Conservation (phyloP, 2,797 vertebrate species). For the Podarcis lilfordi region DNA sequence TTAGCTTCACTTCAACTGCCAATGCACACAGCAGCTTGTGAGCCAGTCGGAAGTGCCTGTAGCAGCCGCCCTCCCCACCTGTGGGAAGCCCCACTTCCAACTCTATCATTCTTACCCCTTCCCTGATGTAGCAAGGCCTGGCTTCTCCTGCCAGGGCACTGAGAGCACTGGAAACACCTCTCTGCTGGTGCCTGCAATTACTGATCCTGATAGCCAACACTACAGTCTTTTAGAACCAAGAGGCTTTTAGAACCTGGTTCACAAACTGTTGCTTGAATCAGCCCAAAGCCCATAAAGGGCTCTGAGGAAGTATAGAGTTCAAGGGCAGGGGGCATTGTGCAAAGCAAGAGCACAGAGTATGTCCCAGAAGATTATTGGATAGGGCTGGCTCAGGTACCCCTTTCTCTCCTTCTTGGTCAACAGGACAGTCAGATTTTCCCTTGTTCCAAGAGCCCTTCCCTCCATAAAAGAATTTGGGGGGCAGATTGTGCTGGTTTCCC, state of each 20-base stretch:
- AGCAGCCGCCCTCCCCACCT: background rate
- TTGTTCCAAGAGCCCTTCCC: no score
- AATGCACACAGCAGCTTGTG: no score
- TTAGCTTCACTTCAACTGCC: no score
- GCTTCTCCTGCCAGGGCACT: no score
- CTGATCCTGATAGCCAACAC: background rate
- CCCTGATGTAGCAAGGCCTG: no score
- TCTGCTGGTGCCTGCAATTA: background rate
- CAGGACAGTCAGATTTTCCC: rapidly evolving
- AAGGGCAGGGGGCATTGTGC: rapidly evolving
- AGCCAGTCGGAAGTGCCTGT: background rate
- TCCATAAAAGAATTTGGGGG: no score
- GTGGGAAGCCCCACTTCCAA: background rate
- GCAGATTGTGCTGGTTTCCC: no score
- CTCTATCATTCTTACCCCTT: background rate
- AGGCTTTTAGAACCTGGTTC: no score
- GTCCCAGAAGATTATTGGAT: background rate
- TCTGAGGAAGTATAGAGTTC: rapidly evolving
- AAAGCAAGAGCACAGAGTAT: background rate
- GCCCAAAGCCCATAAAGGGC: no score
- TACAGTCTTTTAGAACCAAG: background rate
- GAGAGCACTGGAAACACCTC: no score
- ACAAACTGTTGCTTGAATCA: background rate
- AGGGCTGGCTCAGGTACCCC: rapidly evolving
- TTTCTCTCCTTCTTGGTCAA: background rate